phyloP scores from a whole-genome alignment of 2,888 invertebrate species.

The Ceriagrion tenellum region DNA sequence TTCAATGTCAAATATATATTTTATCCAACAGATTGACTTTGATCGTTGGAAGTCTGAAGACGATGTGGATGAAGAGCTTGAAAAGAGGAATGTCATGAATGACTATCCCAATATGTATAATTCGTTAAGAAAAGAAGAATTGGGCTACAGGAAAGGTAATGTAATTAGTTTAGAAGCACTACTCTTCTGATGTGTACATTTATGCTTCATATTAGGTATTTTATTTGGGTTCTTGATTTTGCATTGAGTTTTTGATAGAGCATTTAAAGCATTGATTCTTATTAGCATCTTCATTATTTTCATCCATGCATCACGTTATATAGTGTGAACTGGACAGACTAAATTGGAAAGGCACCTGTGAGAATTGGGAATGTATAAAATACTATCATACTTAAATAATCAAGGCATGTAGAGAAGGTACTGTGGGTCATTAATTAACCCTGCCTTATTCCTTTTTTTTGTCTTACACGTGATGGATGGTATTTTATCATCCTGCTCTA shows the following conservation, averaged over 20 bases:
- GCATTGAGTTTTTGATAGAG: background rate
- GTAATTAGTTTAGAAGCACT: background rate
- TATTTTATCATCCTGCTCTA: too few relatives aligned
- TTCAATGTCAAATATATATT: background rate
- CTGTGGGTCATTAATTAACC: too few relatives aligned
- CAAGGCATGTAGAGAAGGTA: too few relatives aligned
- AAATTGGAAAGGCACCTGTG: too few relatives aligned
- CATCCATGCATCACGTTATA: too few relatives aligned
- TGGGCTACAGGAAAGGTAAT: conserved; percentile 74
- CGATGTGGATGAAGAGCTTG: conserved; percentile 83
- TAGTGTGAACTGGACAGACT: too few relatives aligned
- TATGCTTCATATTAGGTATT: background rate
- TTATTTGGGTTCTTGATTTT: background rate
- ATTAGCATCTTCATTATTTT: too few relatives aligned
- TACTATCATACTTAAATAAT: too few relatives aligned
- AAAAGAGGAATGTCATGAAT: conserved; percentile 85
- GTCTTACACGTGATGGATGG: too few relatives aligned
- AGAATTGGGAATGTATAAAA: too few relatives aligned
- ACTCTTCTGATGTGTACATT: background rate
- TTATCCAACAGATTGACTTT: conserved; percentile 86
- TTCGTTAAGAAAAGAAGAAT: conserved; percentile 74
- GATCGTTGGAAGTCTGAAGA: conserved; percentile 93
- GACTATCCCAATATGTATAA: conserved; percentile 86
- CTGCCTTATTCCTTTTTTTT: too few relatives aligned
- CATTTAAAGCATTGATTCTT: too few relatives aligned